These are phyloP conservation scores for Chiloscyllium punctatum DNA, from an alignment of 2,797 vertebrate species.

Conservation along the genomic window DNA sequence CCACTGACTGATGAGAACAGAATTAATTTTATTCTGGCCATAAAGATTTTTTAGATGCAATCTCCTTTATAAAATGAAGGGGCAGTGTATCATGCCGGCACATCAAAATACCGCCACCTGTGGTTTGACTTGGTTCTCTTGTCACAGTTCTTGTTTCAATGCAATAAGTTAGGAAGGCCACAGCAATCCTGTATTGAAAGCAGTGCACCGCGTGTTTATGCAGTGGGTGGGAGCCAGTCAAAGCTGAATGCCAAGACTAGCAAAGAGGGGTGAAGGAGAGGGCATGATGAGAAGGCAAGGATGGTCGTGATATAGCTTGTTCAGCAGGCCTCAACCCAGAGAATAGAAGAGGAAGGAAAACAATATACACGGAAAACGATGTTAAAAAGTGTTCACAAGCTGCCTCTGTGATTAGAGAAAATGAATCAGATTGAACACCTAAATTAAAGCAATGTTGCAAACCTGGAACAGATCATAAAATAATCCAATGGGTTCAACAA, in stretches of 20 bases:
- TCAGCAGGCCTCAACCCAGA: background rate
- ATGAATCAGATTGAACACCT: background rate
- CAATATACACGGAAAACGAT: background rate
- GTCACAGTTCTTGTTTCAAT: background rate
- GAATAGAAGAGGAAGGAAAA: background rate
- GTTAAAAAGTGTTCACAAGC: background rate
- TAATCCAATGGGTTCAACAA: background rate
- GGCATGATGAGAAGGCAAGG: background rate
- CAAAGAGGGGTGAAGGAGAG: background rate
- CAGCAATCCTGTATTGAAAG: background rate
- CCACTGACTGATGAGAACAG: background rate
- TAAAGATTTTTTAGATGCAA: background rate
- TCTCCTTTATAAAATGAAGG: background rate
- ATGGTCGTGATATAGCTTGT: background rate
- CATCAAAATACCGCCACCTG: background rate
- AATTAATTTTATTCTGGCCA: background rate
- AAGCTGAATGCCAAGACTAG: background rate
- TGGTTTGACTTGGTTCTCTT: background rate
- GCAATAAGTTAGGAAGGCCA: background rate
- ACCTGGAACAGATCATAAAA: background rate
- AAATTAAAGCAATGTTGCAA: background rate
- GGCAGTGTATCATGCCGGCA: background rate
- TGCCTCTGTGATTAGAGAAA: background rate
- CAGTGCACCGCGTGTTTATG: background rate
- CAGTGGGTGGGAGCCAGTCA: background rate